Conservation (phyloP, 2,888 invertebrate genomes). For the Drosophila mimetica region DNA sequence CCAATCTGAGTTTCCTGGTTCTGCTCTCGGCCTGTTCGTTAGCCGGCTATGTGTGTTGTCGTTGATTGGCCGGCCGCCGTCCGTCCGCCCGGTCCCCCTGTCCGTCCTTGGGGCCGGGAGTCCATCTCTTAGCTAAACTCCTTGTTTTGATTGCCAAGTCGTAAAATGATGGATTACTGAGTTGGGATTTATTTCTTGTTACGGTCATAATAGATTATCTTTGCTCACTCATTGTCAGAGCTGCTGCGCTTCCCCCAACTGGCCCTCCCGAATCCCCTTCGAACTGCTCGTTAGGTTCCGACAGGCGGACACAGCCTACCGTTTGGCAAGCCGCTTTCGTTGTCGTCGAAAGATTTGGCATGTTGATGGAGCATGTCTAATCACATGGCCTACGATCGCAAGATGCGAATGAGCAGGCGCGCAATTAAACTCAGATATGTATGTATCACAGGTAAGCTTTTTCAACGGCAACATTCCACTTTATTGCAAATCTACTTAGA, state of each 20-base stretch:
- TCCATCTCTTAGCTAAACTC: conserved; percentile 68
- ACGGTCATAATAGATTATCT: conserved; percentile 80
- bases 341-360: conserved; percentile 29
- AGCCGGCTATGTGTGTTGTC: conserved; percentile 42
- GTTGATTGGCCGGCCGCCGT: conserved; percentile 64
- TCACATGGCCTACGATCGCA: conserved; percentile 31
- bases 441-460: background rate
- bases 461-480: background rate
- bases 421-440: conserved; percentile 15
- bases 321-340: conserved; percentile 47
- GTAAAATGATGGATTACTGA: conserved; percentile 80
- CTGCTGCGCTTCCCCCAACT: conserved; percentile 15
- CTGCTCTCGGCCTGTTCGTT: conserved; percentile 71
- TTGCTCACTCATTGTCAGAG: conserved; percentile 77
- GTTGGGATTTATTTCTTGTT: conserved; percentile 78
- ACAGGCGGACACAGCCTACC: conserved; percentile 41
- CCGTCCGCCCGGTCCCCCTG: conserved; percentile 16
- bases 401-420: background rate
- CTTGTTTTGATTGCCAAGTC: conserved; percentile 78
- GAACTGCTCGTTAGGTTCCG: conserved; percentile 66
- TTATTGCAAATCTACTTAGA: no score
- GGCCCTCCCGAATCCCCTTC: background rate
- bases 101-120: conserved; percentile 12
- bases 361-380: conserved; percentile 53
- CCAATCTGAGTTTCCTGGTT: conserved; percentile 52